These are phyloP conservation scores for Macquaria ambigua DNA, from an alignment of 2,113 vertebrate species.

Conservation along the genomic window DNA sequence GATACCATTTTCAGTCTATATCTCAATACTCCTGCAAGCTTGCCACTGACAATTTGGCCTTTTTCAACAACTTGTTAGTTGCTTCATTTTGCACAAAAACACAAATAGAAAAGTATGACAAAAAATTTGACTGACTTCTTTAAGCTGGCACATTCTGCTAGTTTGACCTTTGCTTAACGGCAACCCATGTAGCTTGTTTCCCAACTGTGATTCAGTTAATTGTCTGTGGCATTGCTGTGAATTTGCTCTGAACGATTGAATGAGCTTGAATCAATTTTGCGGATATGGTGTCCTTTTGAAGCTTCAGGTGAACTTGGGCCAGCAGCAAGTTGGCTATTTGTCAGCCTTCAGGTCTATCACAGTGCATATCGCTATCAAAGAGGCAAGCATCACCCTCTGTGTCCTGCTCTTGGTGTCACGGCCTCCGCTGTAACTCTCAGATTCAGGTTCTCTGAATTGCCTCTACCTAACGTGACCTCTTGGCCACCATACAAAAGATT, in stretches of 20 bases:
- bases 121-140: background rate
- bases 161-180: no score
- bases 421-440: slow-evolving; percentile 3
- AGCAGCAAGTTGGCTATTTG: background rate
- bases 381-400: background rate
- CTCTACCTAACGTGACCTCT: slow-evolving; percentile 44
- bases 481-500: slow-evolving; percentile 48
- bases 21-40: background rate
- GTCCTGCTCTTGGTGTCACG: background rate
- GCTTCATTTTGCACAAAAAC: background rate
- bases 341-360: background rate
- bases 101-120: background rate
- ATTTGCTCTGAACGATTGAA: background rate
- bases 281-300: background rate
- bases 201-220: background rate
- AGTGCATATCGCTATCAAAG: background rate
- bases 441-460: slow-evolving; percentile 20
- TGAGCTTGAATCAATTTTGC: background rate
- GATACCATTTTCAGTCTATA: no score
- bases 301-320: background rate
- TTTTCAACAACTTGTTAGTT: background rate
- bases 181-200: background rate
- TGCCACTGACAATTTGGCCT: no score
- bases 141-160: background rate
- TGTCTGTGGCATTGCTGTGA: background rate